Base-by-base conservation (phyloP, 2,888 invertebrate species). In the Drosophila pegasa region DNA sequence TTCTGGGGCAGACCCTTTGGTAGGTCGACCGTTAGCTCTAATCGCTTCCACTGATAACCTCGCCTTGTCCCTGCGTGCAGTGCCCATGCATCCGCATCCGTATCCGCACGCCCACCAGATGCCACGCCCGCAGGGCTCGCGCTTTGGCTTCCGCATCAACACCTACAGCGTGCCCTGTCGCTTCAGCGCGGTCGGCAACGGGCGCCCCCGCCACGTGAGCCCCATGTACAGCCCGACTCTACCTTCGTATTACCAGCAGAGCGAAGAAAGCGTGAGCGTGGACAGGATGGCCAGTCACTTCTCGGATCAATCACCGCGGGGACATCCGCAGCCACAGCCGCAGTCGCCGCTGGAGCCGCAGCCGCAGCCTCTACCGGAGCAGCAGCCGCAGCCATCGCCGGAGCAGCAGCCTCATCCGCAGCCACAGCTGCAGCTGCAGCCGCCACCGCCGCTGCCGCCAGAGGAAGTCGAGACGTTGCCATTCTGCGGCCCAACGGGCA, bases 1-100 rank as follows among this genome's bases (percentile, higher is more conserved):
- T 75, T 64, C 40, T 71, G 70, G 70, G 52, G 55, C 50, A 64
- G 62, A 25, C 60, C 65, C 27, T 29, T 83, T 14, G 58, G 84
- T 84, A 66, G 7, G 45, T 29, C 16, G 18, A 3, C 0, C 45
- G 12, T 7, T 2, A 1, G 25, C 9, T 18, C 7, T 3, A 12
- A 7, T 45, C 3, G 27, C 12, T 16, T 45, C 16, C 16, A 6
- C 22, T 10, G 5, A 12, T 35, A 7, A 51, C 14, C 18, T 29
- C 9, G 47, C 20, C 9, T 31, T 20, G 29, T n/a, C 35, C 20
- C n/a, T 35, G n/a, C 14, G 16, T 56, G 25, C 54, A 61, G 67
- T 71, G 8, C 62, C 69, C 4, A 12, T 75, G 64, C 78, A 65
- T 43, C 57, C 75, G 2, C 61, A 56, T 27, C 48, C 60, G 2